Conservation (phyloP, 2,113 vertebrate genomes). For the Eclectus roratus region DNA sequence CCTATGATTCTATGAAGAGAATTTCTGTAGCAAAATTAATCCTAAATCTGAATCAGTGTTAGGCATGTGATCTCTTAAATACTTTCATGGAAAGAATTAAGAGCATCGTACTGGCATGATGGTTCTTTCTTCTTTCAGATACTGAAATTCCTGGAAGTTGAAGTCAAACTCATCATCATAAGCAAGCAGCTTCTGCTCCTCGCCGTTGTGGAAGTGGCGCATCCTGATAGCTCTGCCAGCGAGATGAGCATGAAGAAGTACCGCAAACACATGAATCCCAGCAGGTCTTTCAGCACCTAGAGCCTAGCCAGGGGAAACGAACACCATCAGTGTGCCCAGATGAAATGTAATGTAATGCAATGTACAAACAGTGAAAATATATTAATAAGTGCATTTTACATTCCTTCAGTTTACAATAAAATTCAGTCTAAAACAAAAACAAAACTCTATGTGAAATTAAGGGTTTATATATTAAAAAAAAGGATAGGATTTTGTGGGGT, state of each 20-base stretch:
- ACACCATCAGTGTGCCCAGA: not conserved
- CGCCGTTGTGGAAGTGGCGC: slow-evolving; percentile 80
- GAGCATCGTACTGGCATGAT: slow-evolving; percentile 78
- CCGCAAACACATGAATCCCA: slow-evolving; percentile 83
- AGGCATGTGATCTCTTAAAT: not conserved
- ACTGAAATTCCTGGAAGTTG: slow-evolving; percentile 91
- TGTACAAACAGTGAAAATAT: not conserved
- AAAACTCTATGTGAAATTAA: not conserved
- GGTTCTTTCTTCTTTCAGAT: slow-evolving; percentile 80
- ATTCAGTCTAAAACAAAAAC: not conserved
- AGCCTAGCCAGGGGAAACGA: slow-evolving; percentile 68
- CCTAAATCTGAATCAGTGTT: not conserved
- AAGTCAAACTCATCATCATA: slow-evolving; percentile 87
- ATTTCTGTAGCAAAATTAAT: not conserved
- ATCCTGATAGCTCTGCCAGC: slow-evolving; percentile 82
- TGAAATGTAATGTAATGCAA: not conserved
- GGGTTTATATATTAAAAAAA: not conserved
- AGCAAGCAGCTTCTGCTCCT: slow-evolving; percentile 80
- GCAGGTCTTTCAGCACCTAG: slow-evolving; percentile 80
- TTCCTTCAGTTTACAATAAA: not conserved
- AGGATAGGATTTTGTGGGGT: accelerated
- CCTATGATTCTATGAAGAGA: not conserved
- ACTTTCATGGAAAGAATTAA: not conserved
- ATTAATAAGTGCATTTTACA: not conserved
- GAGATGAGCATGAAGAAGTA: slow-evolving; percentile 86